These are phyloP conservation scores for Panonychus citri DNA, from an alignment of 1,140 invertebrate species.

Conservation along the genomic window DNA sequence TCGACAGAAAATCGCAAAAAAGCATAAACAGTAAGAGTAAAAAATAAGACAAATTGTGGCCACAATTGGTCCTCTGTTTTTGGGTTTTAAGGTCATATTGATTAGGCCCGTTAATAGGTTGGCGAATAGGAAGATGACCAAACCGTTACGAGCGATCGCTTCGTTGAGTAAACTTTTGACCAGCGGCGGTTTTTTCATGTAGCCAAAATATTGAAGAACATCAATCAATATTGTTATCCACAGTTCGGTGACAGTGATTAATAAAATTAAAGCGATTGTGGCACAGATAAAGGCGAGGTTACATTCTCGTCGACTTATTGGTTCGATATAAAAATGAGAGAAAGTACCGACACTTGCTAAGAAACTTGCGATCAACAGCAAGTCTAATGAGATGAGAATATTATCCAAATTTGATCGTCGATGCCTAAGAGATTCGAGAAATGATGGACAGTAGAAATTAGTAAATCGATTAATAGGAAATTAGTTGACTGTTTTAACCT, in stretches of 20 bases:
- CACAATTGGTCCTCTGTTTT: neutral
- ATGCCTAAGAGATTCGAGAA: neutral
- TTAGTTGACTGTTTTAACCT: no score
- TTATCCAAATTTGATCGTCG: conserved; percentile 13
- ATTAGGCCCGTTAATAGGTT: conserved; percentile 55
- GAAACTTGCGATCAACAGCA: conserved; percentile 12
- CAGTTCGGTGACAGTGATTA: conserved; percentile 32
- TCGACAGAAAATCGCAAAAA: neutral
- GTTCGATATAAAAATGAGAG: conserved; percentile 30
- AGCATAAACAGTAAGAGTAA: neutral
- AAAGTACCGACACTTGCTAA: conserved; percentile 28
- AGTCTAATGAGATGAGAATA: conserved; percentile 6
- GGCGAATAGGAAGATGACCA: conserved; percentile 47
- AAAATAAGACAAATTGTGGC: neutral
- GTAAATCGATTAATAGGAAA: neutral
- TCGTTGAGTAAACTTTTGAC: conserved; percentile 6
- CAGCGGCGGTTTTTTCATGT: neutral
- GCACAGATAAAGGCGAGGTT: conserved; percentile 51
- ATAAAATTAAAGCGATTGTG: conserved; percentile 26
- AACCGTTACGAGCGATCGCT: conserved; percentile 44
- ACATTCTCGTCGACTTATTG: conserved; percentile 36
- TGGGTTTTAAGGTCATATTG: conserved; percentile 25
- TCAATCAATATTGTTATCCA: conserved; percentile 13
- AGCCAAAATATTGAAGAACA: neutral
- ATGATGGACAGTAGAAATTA: neutral